A percentile compares a stretch with the other conserved stretches of the same genome.
Conservation (phyloP, 2,888 invertebrate genomes). For the Drosophila prostipennis region DNA sequence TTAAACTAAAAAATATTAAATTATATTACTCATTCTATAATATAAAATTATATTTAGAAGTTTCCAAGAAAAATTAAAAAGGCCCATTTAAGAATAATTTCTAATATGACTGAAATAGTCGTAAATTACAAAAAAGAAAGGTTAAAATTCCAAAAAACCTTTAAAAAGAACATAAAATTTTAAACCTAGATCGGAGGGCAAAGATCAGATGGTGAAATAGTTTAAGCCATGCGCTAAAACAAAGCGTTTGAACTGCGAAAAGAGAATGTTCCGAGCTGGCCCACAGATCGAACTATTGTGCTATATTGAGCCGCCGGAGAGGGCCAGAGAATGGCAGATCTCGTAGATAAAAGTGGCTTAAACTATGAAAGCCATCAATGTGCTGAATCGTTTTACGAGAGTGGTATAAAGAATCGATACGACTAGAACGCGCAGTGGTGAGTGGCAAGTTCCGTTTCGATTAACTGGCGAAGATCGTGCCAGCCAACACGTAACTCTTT, state of each 20-base stretch:
- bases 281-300: constrained; percentile 23
- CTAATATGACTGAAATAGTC: too few relatives aligned
- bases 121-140: too few relatives aligned
- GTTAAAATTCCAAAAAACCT: too few relatives aligned
- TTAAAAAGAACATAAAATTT: too few relatives aligned
- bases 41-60: too few relatives aligned
- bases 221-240: neutral
- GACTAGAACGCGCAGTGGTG: constrained; percentile 14
- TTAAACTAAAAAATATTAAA: too few relatives aligned
- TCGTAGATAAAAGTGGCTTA: constrained; percentile 23
- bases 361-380: constrained; percentile 31
- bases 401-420: constrained; percentile 9
- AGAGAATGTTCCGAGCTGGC: constrained; percentile 26
- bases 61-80: too few relatives aligned
- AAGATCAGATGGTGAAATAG: constrained; percentile 8
- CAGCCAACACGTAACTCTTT: constrained; percentile 20
- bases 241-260: constrained; percentile 5
- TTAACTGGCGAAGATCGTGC: constrained; percentile 20
- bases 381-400: constrained; percentile 21
- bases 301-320: neutral
- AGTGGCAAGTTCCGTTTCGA: constrained; percentile 40
- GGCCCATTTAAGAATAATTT: too few relatives aligned
- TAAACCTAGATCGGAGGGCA: neutral
- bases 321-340: constrained; percentile 34
- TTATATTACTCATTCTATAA: too few relatives aligned